These are phyloP conservation scores for Lydus trimaculatus DNA, from an alignment of 2,888 invertebrate genomes.

Conservation along the genomic window DNA sequence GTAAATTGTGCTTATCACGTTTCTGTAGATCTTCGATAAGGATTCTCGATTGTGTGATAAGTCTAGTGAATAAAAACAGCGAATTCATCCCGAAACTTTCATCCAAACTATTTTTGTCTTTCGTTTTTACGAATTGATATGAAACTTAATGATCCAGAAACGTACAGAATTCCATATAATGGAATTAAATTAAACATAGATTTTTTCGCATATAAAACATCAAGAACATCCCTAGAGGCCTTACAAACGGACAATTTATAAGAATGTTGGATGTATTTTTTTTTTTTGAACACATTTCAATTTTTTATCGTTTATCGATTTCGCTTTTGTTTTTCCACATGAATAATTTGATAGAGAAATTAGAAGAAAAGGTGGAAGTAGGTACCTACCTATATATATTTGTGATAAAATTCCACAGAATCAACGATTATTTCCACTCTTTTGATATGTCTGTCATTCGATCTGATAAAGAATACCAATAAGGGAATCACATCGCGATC, in stretches of 20 bases:
- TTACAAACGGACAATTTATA: background rate
- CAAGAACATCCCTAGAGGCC: background rate
- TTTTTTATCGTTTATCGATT: background rate
- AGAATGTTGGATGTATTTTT: background rate
- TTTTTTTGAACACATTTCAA: background rate
- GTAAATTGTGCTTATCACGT: background rate
- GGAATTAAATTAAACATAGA: slow-evolving; percentile 2
- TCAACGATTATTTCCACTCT: background rate
- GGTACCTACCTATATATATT: no score
- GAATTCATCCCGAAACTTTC: background rate
- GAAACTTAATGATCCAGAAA: background rate
- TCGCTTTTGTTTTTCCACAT: background rate
- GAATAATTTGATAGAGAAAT: background rate
- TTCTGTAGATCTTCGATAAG: background rate
- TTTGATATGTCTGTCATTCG: slow-evolving; percentile 15
- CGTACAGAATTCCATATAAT: background rate
- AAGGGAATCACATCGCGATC: slow-evolving; percentile 31
- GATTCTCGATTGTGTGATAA: background rate
- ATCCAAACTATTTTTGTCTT: background rate
- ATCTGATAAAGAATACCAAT: slow-evolving; percentile 27
- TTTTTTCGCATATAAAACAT: background rate
- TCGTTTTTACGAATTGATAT: background rate
- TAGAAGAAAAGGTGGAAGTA: background rate
- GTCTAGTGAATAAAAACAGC: background rate
- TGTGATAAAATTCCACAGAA: background rate